A percentile compares a stretch with the other conserved stretches of the same genome.
phyloP scores from a whole-genome alignment of 37 sponge, comb jelly and placozoan genomes.

The Mnemiopsis leidyi region DNA sequence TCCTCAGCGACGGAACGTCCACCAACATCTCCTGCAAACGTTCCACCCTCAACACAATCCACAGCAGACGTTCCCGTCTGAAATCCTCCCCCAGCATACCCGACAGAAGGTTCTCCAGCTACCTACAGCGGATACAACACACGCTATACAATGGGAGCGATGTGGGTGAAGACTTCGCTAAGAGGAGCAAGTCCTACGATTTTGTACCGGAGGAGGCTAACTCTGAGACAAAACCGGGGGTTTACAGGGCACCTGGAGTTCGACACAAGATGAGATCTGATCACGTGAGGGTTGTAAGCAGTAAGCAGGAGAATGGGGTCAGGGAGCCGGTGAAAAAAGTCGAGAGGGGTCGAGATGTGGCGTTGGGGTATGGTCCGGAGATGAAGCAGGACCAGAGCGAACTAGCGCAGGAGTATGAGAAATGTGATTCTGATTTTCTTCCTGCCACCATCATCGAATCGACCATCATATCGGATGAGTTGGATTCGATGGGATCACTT shows the following conservation, averaged over 20 bases:
- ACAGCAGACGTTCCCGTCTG: not conserved
- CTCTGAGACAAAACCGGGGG: not conserved
- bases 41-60: not conserved
- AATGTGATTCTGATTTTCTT: not conserved
- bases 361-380: not conserved
- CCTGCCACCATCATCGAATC: not conserved
- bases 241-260: not conserved
- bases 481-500: not conserved
- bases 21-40: constrained; percentile 1
- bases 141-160: not conserved
- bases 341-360: not conserved
- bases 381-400: not conserved
- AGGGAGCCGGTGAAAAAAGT: not conserved
- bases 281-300: not conserved
- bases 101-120: constrained; percentile 40
- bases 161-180: not conserved
- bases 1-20: constrained; percentile 16
- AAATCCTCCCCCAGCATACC: constrained; percentile 15
- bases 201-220: not conserved
- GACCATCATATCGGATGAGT: not conserved
- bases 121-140: constrained; percentile 26
- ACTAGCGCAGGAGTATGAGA: not conserved
- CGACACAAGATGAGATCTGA: not conserved
- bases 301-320: not conserved
- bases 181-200: not conserved